phyloP scores from a whole-genome alignment of 1,140 invertebrate species.

The Samia ricini region DNA sequence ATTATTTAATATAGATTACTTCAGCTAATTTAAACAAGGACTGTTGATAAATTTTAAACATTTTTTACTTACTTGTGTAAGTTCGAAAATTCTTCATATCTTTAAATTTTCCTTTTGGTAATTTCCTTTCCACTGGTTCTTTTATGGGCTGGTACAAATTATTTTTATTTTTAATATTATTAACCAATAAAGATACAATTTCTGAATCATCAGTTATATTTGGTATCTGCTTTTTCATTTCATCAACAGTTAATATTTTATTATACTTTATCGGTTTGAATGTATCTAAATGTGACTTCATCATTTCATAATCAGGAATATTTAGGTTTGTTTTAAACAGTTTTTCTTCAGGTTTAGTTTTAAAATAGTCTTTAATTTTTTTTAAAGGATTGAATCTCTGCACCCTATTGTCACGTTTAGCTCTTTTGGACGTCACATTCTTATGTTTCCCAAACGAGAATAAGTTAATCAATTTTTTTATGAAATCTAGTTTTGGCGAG shows the following conservation, averaged over 20 bases:
- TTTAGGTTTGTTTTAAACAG: constrained; percentile 10
- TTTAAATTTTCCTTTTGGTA: not conserved
- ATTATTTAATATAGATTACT: too few relatives aligned
- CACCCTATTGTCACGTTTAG: constrained; percentile 28
- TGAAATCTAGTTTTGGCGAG: constrained; percentile 24
- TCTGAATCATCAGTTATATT: constrained; percentile 30
- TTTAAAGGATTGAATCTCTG: constrained; percentile 47
- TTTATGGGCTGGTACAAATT: not conserved
- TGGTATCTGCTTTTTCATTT: constrained; percentile 38
- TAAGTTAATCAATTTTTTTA: constrained; percentile 36
- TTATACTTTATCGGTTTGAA: constrained; percentile 29
- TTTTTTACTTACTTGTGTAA: not conserved
- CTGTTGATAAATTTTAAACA: too few relatives aligned
- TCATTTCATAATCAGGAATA: constrained; percentile 37
- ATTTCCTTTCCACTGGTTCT: not conserved
- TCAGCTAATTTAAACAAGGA: too few relatives aligned
- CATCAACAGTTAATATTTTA: constrained; percentile 28
- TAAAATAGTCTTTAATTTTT: constrained; percentile 42
- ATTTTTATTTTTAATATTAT: not conserved
- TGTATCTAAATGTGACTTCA: constrained; percentile 20
- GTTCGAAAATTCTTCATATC: not conserved
- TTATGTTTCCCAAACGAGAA: constrained; percentile 27
- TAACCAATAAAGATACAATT: not conserved
- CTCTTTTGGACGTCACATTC: constrained; percentile 13
- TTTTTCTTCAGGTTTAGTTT: constrained; percentile 15